Evolutionary conservation across 2,113 vertebrate species (phyloP).

Genomic region (Apteryx owenii): DNA sequence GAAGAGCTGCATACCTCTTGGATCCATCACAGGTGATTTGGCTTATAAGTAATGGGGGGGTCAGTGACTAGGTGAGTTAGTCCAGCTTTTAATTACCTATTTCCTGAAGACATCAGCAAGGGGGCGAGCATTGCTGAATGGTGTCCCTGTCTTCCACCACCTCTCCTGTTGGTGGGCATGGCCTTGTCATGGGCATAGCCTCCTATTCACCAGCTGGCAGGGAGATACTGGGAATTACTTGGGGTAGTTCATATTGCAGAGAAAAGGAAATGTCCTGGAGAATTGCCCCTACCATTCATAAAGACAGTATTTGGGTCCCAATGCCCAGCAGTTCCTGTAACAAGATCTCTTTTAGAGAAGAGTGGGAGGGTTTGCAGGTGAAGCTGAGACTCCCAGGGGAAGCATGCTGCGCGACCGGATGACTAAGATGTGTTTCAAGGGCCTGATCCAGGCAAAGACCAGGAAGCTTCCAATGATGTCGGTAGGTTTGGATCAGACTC

Average conservation of each 20-base stretch:
- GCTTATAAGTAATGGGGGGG: background rate
- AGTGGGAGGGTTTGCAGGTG: background rate
- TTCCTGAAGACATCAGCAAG: accelerated
- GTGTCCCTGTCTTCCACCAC: background rate
- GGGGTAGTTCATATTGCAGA: background rate
- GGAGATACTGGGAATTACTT: background rate
- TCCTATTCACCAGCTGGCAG: background rate
- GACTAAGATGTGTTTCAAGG: background rate
- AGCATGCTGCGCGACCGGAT: background rate
- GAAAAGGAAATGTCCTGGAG: background rate
- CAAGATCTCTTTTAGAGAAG: background rate
- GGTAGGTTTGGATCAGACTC: background rate
- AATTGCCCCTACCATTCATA: accelerated
- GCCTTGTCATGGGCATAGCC: accelerated
- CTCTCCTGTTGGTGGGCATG: accelerated
- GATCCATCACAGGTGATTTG: background rate
- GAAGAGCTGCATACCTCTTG: background rate
- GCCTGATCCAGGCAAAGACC: background rate
- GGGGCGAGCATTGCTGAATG: accelerated
- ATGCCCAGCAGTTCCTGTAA: background rate
- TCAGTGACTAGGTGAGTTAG: background rate
- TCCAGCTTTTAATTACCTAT: background rate
- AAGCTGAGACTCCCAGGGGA: background rate
- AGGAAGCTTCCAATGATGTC: background rate
- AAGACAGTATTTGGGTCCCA: background rate